Evolutionary conservation across 1,140 invertebrate genomes (phyloP).

Genomic region (Apis dorsata): DNA sequence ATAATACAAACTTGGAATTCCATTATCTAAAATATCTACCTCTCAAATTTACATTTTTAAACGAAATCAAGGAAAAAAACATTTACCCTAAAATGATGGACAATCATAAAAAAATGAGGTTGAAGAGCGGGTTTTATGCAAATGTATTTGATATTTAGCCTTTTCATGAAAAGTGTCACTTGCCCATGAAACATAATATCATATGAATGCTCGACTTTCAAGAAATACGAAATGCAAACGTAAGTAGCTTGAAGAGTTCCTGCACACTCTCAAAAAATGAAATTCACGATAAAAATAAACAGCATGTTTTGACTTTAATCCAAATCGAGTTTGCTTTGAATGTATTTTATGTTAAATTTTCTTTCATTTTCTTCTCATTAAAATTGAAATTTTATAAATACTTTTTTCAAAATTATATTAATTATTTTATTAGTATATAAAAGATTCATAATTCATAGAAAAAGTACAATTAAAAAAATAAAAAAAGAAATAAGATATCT

Average conservation of each 20-base stretch:
- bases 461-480: too few relatives aligned
- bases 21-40: background rate
- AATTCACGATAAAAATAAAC: conserved; percentile 19
- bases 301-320: background rate
- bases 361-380: background rate
- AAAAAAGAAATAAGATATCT: too few relatives aligned
- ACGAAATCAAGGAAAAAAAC: background rate
- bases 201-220: conserved; percentile 5
- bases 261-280: background rate
- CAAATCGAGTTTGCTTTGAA: background rate
- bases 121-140: background rate
- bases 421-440: too few relatives aligned
- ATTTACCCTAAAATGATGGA: background rate
- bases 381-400: too few relatives aligned
- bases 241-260: conserved; percentile 14
- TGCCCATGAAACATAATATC: background rate
- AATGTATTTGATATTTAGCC: background rate
- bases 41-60: background rate
- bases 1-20: too few relatives aligned
- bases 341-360: background rate
- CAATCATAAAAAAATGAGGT: background rate
- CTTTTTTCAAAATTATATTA: too few relatives aligned
- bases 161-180: background rate
- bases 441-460: too few relatives aligned
- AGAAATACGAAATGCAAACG: conserved; percentile 6